A percentile compares a stretch with the other conserved stretches of the same genome.
These are phyloP conservation scores for Archaeoteleia sp. DNA, from an alignment of 2,888 invertebrate genomes.

Conservation along the genomic window DNA sequence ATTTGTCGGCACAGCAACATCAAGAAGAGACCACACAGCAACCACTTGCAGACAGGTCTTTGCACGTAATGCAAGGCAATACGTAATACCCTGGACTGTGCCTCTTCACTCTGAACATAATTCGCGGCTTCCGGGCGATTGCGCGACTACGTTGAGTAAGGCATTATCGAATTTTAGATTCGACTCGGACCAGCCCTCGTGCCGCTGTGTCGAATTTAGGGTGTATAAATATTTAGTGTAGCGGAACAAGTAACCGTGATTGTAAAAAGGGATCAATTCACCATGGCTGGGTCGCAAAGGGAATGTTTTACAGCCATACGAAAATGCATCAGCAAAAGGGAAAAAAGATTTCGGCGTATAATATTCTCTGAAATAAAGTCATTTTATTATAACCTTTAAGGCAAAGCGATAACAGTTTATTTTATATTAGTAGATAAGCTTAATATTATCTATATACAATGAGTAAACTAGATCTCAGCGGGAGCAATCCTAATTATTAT, in stretches of 20 bases:
- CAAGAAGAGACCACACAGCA: slow-evolving; percentile 59
- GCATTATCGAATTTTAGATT: slow-evolving; percentile 74
- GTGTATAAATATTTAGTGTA: slow-evolving; percentile 69
- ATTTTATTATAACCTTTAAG: too few relatives aligned
- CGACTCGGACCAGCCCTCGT: slow-evolving; percentile 66
- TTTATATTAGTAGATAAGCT: too few relatives aligned
- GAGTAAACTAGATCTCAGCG: too few relatives aligned
- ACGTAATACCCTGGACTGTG: slow-evolving; percentile 52
- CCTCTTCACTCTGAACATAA: slow-evolving; percentile 61
- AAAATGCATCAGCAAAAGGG: slow-evolving; percentile 23
- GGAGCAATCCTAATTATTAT: too few relatives aligned
- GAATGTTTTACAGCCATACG: slow-evolving; percentile 15
- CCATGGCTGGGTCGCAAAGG: slow-evolving; percentile 34
- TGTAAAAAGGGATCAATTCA: slow-evolving; percentile 30
- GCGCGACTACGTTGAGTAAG: slow-evolving; percentile 66
- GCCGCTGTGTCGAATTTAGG: slow-evolving; percentile 50
- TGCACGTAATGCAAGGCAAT: slow-evolving; percentile 61
- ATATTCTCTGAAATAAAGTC: background rate
- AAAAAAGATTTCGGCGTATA: slow-evolving; percentile 11
- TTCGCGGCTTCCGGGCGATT: slow-evolving; percentile 71
- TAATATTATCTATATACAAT: too few relatives aligned
- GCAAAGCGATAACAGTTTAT: too few relatives aligned
- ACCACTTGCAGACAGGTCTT: slow-evolving; percentile 57
- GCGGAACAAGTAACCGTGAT: slow-evolving; percentile 54
- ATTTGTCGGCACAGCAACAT: slow-evolving; percentile 37